phyloP scores from a whole-genome alignment of 2,113 vertebrate species.

The Todiramphus saurophagus region DNA sequence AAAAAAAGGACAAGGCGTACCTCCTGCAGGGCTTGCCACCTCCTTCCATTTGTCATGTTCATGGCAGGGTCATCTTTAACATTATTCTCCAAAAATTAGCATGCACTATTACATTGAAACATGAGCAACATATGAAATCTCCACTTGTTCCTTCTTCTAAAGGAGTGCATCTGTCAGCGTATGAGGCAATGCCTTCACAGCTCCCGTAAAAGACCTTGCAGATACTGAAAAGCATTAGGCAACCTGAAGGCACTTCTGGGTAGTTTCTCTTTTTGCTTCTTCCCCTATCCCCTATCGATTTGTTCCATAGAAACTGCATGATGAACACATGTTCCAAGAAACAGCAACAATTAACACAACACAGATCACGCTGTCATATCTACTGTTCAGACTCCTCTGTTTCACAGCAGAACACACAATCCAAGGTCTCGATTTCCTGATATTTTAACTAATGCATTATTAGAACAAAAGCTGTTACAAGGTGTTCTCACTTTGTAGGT shows the following conservation, averaged over 20 bases:
- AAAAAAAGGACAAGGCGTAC: not conserved
- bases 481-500: not conserved
- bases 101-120: not conserved
- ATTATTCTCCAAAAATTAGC: not conserved
- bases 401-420: not conserved
- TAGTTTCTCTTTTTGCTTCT: not conserved
- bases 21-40: not conserved
- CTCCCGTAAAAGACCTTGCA: not conserved
- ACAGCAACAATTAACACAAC: not conserved
- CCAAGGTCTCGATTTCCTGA: not conserved
- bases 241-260: not conserved
- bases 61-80: not conserved
- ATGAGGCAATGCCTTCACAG: not conserved
- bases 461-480: not conserved
- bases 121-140: not conserved
- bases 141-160: not conserved
- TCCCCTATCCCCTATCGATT: not conserved
- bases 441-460: not conserved
- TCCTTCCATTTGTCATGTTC: not conserved
- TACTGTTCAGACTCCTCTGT: not conserved
- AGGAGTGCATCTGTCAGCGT: not conserved
- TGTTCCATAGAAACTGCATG: not conserved
- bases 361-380: not conserved
- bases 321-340: no score
- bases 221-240: not conserved